A percentile compares a stretch with the other conserved stretches of the same genome.
phyloP scores from a whole-genome alignment of 92 coral and sea anemone genomes.

The Heliopora coerulea region DNA sequence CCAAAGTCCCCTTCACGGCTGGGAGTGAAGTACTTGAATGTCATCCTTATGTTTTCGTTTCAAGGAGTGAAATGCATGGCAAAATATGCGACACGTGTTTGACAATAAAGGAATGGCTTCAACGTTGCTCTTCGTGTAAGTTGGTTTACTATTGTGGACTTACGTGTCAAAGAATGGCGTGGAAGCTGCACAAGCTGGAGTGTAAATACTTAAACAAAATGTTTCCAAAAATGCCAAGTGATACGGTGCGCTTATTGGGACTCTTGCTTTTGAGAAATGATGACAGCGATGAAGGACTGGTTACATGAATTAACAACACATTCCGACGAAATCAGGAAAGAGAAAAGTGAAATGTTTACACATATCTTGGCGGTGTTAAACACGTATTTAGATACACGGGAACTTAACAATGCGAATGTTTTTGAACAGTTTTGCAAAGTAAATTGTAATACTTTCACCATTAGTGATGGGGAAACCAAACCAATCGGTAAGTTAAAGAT shows the following conservation, averaged over 20 bases:
- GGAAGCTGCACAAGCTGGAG: slow-evolving; percentile 85
- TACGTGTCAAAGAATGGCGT: slow-evolving; percentile 76
- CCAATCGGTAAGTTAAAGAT: slow-evolving; percentile 67
- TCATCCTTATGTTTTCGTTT: slow-evolving; percentile 62
- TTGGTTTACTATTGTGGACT: slow-evolving; percentile 77
- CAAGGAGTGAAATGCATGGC: slow-evolving; percentile 65
- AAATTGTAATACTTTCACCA: slow-evolving; percentile 86
- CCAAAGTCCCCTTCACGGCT: slow-evolving; percentile 49
- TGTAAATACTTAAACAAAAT: slow-evolving; percentile 61
- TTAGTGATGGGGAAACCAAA: slow-evolving; percentile 88
- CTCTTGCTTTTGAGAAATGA: slow-evolving; percentile 1
- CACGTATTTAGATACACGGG: slow-evolving; percentile 52
- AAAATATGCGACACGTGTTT: slow-evolving; percentile 79
- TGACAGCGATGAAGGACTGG: slow-evolving; percentile 16
- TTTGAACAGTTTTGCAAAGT: slow-evolving; percentile 86
- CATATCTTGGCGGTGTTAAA: slow-evolving; percentile 55
- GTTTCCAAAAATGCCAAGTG: slow-evolving; percentile 74
- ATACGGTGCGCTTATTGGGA: slow-evolving; percentile 69
- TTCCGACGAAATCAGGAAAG: slow-evolving; percentile 49
- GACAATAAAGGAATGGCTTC: slow-evolving; percentile 45
- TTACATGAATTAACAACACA: slow-evolving; percentile 67
- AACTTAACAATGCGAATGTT: slow-evolving; percentile 38
- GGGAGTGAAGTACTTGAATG: slow-evolving; percentile 62
- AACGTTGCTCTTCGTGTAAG: slow-evolving; percentile 82
- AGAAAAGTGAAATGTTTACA: slow-evolving; percentile 67